Evolutionary conservation across 2,797 vertebrate species (phyloP).

Genomic region (Simalia tracyae): DNA sequence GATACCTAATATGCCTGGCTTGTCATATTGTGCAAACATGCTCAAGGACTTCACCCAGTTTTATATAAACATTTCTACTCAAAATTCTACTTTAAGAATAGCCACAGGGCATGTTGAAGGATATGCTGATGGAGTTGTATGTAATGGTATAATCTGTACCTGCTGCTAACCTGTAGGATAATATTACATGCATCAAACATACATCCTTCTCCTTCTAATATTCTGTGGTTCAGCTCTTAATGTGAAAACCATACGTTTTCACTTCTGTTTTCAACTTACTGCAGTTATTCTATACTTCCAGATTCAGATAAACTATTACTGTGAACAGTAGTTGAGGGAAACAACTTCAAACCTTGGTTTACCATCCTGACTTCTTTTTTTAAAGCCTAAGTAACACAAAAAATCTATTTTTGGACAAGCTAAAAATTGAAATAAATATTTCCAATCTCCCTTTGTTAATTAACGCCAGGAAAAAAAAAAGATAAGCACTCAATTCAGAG

Average conservation of each 20-base stretch:
- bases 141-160: background rate
- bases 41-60: background rate
- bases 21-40: background rate
- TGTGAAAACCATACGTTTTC: background rate
- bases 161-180: background rate
- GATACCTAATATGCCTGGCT: background rate
- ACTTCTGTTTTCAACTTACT: background rate
- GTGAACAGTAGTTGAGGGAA: background rate
- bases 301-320: background rate
- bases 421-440: background rate
- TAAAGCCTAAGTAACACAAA: background rate
- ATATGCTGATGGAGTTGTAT: fast-evolving
- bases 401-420: background rate
- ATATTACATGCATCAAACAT: background rate
- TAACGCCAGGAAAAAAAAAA: background rate
- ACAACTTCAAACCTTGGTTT: background rate
- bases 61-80: background rate
- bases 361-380: background rate
- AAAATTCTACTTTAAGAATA: background rate
- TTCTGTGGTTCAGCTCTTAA: background rate
- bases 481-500: background rate
- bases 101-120: background rate
- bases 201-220: background rate
- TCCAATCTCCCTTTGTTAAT: background rate
- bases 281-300: background rate